Evolutionary conservation across 2,113 vertebrate species (phyloP).

Genomic region (Microcebus griseorufus): DNA sequence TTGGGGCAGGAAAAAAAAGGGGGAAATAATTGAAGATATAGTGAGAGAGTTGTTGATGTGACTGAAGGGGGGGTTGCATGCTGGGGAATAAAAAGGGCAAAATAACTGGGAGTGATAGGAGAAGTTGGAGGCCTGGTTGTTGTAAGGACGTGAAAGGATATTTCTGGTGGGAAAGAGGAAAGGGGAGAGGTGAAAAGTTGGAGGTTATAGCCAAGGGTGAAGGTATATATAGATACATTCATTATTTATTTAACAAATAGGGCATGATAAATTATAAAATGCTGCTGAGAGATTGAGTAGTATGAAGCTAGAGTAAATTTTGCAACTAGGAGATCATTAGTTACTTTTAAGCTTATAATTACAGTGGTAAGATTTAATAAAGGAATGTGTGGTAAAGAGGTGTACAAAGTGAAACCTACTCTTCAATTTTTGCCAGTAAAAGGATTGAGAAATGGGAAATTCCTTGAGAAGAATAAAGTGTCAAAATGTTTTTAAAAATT

Average conservation of each 20-base stretch:
- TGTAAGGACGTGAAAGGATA: not conserved
- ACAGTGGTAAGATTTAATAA: slow-evolving; percentile 28
- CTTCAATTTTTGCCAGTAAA: slow-evolving; percentile 34
- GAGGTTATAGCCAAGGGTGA: not conserved
- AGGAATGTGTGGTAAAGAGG: not conserved
- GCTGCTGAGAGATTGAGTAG: not conserved
- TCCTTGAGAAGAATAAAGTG: not conserved
- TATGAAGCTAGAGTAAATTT: not conserved
- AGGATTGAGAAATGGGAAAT: not conserved
- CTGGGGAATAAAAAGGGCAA: not conserved
- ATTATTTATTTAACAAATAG: not conserved
- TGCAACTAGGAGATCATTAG: not conserved
- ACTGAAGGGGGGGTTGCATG: not conserved
- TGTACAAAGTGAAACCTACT: not conserved
- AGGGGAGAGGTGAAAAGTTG: not conserved
- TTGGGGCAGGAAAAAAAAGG: not conserved
- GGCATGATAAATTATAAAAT: slow-evolving; percentile 20
- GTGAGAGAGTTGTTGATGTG: not conserved
- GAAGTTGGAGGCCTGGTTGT: not conserved
- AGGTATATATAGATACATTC: not conserved
- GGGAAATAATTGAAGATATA: not conserved
- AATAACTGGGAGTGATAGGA: not conserved
- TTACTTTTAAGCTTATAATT: not conserved
- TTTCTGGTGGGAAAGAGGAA: not conserved
- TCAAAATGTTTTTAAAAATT: not conserved